These are phyloP conservation scores for Lerista edwardsae DNA, from an alignment of 2,797 vertebrate genomes.

Conservation along the genomic window DNA sequence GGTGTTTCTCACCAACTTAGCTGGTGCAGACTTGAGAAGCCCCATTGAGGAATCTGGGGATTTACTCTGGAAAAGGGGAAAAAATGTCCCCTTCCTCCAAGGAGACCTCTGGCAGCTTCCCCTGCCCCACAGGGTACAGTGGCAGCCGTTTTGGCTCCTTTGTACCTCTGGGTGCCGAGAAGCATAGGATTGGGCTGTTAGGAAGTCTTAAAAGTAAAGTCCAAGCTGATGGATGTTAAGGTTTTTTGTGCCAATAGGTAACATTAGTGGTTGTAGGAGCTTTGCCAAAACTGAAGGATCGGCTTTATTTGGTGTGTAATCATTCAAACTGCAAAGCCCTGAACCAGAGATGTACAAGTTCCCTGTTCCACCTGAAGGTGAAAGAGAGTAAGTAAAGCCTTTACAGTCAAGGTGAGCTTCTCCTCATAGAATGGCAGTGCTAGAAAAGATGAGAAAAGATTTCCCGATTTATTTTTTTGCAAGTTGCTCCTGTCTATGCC, in stretches of 20 bases:
- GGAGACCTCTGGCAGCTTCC: no score
- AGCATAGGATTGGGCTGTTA: no score
- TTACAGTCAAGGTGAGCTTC: neutral
- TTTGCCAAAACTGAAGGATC: neutral
- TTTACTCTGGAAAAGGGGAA: no score
- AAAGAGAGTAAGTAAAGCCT: neutral
- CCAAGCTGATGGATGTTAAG: neutral
- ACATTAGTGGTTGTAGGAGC: neutral
- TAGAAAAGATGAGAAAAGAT: neutral
- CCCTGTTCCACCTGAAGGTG: neutral
- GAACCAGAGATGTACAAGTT: neutral
- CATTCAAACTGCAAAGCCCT: neutral
- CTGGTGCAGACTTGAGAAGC: no score
- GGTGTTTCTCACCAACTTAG: no score
- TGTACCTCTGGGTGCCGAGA: no score
- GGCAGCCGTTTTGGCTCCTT: no score
- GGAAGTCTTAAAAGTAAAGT: neutral
- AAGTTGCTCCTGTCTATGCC: neutral
- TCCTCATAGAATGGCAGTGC: neutral
- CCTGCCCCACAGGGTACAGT: no score
- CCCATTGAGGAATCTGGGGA: no score
- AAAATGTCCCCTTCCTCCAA: no score
- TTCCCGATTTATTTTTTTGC: neutral
- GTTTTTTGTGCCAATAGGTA: neutral
- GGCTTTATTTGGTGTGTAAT: no score